A percentile compares a stretch with the other conserved stretches of the same genome.
Conservation (phyloP, 2,113 vertebrate species). For the Pterocles orientalis region DNA sequence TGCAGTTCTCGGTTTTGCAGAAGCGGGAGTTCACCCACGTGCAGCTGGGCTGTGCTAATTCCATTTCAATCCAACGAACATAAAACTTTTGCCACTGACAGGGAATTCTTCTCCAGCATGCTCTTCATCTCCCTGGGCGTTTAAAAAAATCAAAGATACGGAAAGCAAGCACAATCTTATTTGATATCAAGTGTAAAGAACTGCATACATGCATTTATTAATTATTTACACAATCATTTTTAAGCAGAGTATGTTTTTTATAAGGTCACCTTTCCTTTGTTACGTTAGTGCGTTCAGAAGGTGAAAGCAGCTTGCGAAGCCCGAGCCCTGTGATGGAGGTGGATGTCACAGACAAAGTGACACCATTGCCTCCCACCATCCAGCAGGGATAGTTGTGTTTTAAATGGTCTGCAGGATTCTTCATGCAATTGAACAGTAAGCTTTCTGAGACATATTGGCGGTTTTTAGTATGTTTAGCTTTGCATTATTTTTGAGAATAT, state of each 20-base stretch:
- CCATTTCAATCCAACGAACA: neutral
- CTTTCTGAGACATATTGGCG: neutral
- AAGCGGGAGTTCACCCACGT: neutral
- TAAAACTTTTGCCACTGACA: neutral
- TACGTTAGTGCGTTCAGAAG: neutral
- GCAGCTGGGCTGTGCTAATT: neutral
- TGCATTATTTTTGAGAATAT: neutral
- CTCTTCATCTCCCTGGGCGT: neutral
- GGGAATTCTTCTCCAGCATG: neutral
- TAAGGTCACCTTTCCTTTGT: neutral
- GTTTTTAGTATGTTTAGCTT: neutral
- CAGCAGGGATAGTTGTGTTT: neutral
- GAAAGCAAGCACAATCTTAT: constrained; percentile 36
- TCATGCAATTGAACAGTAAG: neutral
- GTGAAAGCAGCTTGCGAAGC: neutral
- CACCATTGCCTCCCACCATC: neutral
- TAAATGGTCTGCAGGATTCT: neutral
- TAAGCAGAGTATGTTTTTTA: neutral
- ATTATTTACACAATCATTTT: neutral
- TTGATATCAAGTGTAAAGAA: constrained; percentile 32
- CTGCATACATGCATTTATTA: neutral
- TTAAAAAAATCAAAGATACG: neutral
- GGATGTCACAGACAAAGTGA: neutral
- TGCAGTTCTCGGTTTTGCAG: neutral
- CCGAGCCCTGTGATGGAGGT: neutral